Evolutionary conservation across 2,888 invertebrate species (phyloP).

Genomic region (Eutolmus rufibarbis): DNA sequence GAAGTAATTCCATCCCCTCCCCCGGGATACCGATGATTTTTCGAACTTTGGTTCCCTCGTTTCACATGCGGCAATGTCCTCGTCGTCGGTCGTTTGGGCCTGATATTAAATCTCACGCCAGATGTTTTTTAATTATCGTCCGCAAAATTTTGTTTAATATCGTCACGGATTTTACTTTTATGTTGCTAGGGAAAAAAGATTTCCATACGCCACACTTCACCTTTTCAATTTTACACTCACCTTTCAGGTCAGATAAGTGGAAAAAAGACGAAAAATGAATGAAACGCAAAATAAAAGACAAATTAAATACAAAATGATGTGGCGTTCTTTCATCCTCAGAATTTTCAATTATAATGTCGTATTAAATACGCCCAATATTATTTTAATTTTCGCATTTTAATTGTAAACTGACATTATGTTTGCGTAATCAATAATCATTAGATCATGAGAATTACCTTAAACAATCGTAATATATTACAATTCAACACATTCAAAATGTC

Average conservation of each 20-base stretch:
- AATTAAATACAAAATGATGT: not conserved
- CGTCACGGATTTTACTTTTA: not conserved
- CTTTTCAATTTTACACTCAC: not conserved
- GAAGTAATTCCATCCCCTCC: not conserved
- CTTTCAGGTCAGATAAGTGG: not conserved
- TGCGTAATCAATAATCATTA: too few species aligned
- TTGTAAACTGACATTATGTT: too few species aligned
- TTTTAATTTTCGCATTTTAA: too few species aligned
- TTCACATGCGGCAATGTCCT: not conserved
- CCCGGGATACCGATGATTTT: not conserved
- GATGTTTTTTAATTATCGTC: not conserved
- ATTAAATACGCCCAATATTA: not conserved
- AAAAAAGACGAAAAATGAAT: too few species aligned
- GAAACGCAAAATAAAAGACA: not conserved
- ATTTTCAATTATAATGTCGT: not conserved
- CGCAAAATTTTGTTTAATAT: not conserved
- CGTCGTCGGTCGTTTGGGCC: not conserved
- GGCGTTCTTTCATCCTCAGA: not conserved
- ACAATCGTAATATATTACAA: too few species aligned
- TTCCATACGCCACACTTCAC: not conserved
- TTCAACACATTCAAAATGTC: too few species aligned
- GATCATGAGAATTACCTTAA: too few species aligned
- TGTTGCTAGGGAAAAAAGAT: not conserved
- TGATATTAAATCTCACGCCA: not conserved
- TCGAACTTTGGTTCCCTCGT: not conserved